Evolutionary conservation across 1,140 invertebrate genomes (phyloP).

Genomic region (Trypoxylus dichotomus): DNA sequence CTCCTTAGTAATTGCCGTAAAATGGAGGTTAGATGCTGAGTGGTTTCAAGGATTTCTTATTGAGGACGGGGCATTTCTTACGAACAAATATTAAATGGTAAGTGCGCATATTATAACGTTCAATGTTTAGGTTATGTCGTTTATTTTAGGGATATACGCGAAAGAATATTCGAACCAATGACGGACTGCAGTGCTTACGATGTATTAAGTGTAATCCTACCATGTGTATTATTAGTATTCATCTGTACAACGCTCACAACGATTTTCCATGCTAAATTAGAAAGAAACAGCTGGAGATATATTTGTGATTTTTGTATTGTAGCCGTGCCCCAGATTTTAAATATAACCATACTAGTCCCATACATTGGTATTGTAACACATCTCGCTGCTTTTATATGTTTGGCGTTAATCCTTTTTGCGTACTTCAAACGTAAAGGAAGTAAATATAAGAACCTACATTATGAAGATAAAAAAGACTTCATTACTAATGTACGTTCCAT

Average conservation of each 20-base stretch:
- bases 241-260: constrained; percentile 45
- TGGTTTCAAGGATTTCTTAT: neutral
- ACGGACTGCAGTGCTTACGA: neutral
- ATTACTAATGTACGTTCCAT: constrained; percentile 70
- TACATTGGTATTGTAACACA: neutral
- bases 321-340: constrained; percentile 19
- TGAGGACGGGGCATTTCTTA: neutral
- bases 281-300: neutral
- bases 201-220: constrained; percentile 51
- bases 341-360: constrained; percentile 9
- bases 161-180: neutral
- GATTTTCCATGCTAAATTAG: neutral
- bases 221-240: constrained; percentile 52
- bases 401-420: neutral
- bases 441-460: neutral
- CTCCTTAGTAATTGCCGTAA: neutral
- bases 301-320: constrained; percentile 13
- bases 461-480: constrained; percentile 54
- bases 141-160: neutral
- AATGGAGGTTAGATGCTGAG: neutral
- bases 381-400: neutral
- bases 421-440: neutral
- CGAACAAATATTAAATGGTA: neutral
- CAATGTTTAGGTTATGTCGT: neutral
- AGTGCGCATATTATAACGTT: neutral